phyloP scores from a whole-genome alignment of 2,113 vertebrate genomes.

The Bostrychus sinensis region DNA sequence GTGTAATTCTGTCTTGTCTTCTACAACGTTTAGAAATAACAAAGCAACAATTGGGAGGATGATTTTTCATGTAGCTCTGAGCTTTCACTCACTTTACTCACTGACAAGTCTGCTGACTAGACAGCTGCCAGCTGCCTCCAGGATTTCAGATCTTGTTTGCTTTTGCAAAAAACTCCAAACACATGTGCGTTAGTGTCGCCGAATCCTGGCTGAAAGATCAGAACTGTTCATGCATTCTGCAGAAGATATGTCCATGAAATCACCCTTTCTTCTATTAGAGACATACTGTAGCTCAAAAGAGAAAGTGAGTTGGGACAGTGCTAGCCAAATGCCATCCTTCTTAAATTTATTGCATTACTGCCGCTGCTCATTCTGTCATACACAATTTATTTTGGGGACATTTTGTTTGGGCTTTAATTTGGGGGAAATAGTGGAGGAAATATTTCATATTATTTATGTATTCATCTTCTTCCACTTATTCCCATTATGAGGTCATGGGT shows the following conservation, averaged over 20 bases:
- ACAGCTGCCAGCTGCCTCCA: slow-evolving; percentile 23
- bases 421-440: neutral
- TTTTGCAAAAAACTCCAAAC: neutral
- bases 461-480: too few relatives aligned
- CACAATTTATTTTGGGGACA: neutral
- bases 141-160: slow-evolving; percentile 5
- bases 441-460: too few relatives aligned
- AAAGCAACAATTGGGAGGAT: slow-evolving; percentile 14
- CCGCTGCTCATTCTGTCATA: neutral
- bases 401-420: neutral
- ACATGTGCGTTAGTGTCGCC: neutral
- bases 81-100: slow-evolving; percentile 1
- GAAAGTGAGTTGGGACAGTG: neutral
- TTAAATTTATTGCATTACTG: neutral
- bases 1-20: slow-evolving; percentile 13
- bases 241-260: neutral
- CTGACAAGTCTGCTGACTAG: slow-evolving; percentile 37
- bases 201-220: neutral
- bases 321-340: neutral
- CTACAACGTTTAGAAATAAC: neutral
- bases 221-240: neutral
- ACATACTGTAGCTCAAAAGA: neutral
- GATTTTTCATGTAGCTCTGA: slow-evolving; percentile 9
- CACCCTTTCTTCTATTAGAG: neutral
- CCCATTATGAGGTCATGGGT: too few relatives aligned